These are phyloP conservation scores for Albula goreensis DNA, from an alignment of 2,113 vertebrate genomes.

Conservation along the genomic window DNA sequence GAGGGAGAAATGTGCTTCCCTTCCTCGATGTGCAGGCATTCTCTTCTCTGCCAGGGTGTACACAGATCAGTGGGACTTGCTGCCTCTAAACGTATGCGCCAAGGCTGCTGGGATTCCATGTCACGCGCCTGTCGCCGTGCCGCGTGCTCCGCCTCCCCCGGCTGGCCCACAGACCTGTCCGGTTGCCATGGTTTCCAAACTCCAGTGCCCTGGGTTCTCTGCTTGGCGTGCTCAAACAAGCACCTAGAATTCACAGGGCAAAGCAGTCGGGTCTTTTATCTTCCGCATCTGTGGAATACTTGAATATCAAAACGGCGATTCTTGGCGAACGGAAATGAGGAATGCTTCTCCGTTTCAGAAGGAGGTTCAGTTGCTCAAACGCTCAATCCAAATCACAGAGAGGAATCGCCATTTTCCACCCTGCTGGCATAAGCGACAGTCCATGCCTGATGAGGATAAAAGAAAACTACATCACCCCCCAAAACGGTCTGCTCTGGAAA, in stretches of 20 bases:
- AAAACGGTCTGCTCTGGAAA: background rate
- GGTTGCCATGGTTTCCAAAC: slow-evolving; percentile 1
- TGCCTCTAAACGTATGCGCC: background rate
- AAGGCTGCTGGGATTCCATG: slow-evolving; percentile 1
- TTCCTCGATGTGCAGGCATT: background rate
- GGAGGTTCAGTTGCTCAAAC: background rate
- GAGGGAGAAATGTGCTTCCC: background rate
- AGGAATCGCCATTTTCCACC: too few species aligned
- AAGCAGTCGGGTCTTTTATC: too few species aligned
- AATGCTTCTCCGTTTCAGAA: background rate
- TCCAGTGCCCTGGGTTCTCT: background rate
- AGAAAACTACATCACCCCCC: background rate
- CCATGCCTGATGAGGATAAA: background rate
- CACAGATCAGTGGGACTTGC: background rate
- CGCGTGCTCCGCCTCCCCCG: background rate
- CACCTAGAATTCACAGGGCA: background rate
- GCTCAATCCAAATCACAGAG: too few species aligned
- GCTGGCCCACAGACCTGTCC: background rate
- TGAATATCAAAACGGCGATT: background rate
- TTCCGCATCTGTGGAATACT: background rate
- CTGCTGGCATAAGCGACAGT: background rate
- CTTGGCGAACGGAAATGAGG: background rate
- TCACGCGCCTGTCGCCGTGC: background rate
- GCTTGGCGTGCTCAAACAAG: background rate
- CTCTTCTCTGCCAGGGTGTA: background rate